Percentiles rank a stretch among this genome's conserved stretches.
Conservation (phyloP, 2,113 vertebrate species). For the Octodon degus region DNA sequence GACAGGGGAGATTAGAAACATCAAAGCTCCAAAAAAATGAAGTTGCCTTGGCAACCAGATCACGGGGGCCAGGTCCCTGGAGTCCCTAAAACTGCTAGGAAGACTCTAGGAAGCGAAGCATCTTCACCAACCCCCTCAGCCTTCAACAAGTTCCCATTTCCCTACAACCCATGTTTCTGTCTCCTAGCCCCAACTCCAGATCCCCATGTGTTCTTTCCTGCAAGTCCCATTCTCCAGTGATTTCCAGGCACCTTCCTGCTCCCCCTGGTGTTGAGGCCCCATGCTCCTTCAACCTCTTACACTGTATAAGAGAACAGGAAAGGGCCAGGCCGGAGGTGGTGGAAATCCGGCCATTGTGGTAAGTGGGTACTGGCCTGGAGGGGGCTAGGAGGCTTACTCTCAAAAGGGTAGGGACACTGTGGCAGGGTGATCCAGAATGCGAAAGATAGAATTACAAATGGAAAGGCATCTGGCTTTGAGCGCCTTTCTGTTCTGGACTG, state of each 20-base stretch:
- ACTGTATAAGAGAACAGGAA: slow-evolving; percentile 78
- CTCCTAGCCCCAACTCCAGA: background rate
- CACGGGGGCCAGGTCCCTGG: slow-evolving; percentile 25
- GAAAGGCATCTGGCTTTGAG: background rate
- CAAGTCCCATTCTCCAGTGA: slow-evolving; percentile 37
- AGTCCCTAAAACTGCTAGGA: slow-evolving; percentile 73
- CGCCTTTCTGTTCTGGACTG: background rate
- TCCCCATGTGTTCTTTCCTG: background rate
- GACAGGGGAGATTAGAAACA: slow-evolving; percentile 64
- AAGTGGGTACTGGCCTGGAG: slow-evolving; percentile 70
- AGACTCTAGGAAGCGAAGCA: slow-evolving; percentile 53
- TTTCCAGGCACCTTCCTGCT: slow-evolving; percentile 64
- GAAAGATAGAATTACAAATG: background rate
- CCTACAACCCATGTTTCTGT: background rate
- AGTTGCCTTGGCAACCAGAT: slow-evolving; percentile 71
- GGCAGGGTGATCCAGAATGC: background rate
- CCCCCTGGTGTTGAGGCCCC: background rate
- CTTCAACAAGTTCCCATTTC: slow-evolving; percentile 22
- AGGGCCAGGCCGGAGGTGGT: slow-evolving; percentile 76
- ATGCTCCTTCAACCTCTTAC: slow-evolving; percentile 71
- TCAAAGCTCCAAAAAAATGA: slow-evolving; percentile 65
- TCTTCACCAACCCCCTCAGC: slow-evolving; percentile 11
- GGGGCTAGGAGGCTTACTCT: slow-evolving; percentile 54
- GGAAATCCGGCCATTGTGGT: slow-evolving; percentile 83
- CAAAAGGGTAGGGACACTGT: slow-evolving; percentile 22